phyloP scores from a whole-genome alignment of 2,797 vertebrate genomes.

The Lepilemur ruficaudatus region DNA sequence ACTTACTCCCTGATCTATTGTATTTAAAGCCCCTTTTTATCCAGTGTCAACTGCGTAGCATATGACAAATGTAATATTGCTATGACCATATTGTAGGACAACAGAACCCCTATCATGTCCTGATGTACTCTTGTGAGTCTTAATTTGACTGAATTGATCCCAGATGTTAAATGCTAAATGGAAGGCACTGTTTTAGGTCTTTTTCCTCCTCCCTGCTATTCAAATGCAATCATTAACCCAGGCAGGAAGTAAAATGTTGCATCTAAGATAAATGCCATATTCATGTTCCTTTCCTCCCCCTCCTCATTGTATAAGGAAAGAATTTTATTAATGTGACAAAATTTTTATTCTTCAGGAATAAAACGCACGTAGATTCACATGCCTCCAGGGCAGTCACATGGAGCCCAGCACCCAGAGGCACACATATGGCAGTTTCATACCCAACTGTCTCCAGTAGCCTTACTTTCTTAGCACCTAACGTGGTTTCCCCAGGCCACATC shows the following conservation, averaged over 20 bases:
- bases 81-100: neutral
- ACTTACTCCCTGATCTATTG: neutral
- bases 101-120: neutral
- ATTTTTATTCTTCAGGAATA: slow-evolving; percentile 41
- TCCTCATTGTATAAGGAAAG: neutral
- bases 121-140: neutral
- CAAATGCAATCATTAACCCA: slow-evolving; percentile 39
- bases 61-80: neutral
- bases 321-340: slow-evolving; percentile 34
- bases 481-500: neutral
- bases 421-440: neutral
- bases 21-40: neutral
- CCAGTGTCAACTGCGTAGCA: neutral
- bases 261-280: slow-evolving; percentile 35
- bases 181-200: neutral
- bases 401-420: neutral
- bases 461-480: neutral
- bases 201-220: neutral
- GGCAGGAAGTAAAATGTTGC: slow-evolving; percentile 14
- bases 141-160: slow-evolving; percentile 37
- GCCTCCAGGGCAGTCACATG: neutral
- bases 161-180: slow-evolving; percentile 59
- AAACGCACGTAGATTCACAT: neutral
- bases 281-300: neutral
- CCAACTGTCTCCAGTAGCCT: neutral